A percentile compares a stretch with the other conserved stretches of the same genome.
Evolutionary conservation across 2,797 vertebrate genomes (phyloP).

Genomic region (Sciurus carolinensis): DNA sequence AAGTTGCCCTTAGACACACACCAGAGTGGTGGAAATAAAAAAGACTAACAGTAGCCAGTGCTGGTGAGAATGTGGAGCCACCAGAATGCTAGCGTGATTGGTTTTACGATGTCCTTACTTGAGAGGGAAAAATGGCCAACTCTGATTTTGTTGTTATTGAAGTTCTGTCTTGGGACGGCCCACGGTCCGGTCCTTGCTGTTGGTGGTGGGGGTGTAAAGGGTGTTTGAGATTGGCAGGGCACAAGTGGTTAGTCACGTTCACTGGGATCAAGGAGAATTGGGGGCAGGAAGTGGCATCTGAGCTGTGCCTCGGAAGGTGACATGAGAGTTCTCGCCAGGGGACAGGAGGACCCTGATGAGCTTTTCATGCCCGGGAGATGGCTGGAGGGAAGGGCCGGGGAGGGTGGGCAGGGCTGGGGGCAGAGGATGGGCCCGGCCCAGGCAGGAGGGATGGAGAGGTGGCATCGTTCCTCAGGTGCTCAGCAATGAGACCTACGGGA

Average conservation of each 20-base stretch:
- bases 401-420: not conserved
- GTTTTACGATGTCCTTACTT: not conserved
- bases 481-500: not conserved
- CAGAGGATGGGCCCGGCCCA: not conserved
- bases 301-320: not conserved
- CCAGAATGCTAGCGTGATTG: not conserved
- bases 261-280: not conserved
- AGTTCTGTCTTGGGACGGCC: not conserved
- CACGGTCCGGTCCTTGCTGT: not conserved
- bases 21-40: not conserved
- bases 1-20: not conserved
- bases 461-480: rapidly evolving
- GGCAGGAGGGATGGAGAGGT: not conserved
- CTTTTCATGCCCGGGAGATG: not conserved
- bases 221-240: not conserved
- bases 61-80: not conserved
- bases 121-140: not conserved
- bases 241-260: not conserved
- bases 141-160: not conserved
- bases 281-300: not conserved
- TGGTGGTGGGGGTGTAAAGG: not conserved
- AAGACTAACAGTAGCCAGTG: not conserved
- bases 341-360: rapidly evolving
- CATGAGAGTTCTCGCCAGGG: not conserved
- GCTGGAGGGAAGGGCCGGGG: not conserved